A percentile compares a stretch with the other conserved stretches of the same genome.
Conservation (phyloP, 2,113 vertebrate genomes). For the Macquaria ambigua region DNA sequence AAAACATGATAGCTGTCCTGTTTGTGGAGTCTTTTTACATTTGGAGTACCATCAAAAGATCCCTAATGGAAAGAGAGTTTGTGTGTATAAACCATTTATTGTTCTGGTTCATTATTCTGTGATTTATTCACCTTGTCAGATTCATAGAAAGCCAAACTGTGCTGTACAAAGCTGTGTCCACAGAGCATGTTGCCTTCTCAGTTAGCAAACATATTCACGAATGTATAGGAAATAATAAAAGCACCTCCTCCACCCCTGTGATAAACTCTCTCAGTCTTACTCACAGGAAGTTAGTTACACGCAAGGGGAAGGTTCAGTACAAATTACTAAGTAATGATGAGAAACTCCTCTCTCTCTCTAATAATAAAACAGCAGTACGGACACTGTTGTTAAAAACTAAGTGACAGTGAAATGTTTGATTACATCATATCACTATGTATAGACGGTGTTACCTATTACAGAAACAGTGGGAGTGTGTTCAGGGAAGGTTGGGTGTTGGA, state of each 20-base stretch:
- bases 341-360: conserved; percentile 15
- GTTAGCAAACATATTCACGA: conserved; percentile 33
- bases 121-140: conserved; percentile 34
- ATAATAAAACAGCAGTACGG: conserved; percentile 31
- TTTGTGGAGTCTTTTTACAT: conserved; percentile 5
- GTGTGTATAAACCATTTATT: conserved; percentile 1
- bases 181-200: neutral
- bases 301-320: conserved; percentile 14
- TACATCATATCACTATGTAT: conserved; percentile 48
- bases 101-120: conserved; percentile 8
- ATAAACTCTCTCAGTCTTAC: conserved; percentile 33
- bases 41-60: conserved; percentile 26
- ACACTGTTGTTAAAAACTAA: neutral
- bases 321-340: conserved; percentile 24
- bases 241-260: conserved; percentile 24
- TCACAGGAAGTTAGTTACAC: conserved; percentile 47
- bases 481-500: conserved; percentile 50
- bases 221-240: conserved; percentile 17
- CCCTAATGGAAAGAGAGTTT: conserved; percentile 4
- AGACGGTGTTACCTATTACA: conserved; percentile 49
- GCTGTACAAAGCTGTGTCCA: conserved; percentile 13
- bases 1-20: conserved; percentile 32
- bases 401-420: conserved; percentile 27
- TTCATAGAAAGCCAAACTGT: conserved; percentile 35
- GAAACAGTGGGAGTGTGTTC: conserved; percentile 58